A percentile compares a stretch with the other conserved stretches of the same genome.
phyloP scores from a whole-genome alignment of 2,113 vertebrate species.

The Gallinago undulata region DNA sequence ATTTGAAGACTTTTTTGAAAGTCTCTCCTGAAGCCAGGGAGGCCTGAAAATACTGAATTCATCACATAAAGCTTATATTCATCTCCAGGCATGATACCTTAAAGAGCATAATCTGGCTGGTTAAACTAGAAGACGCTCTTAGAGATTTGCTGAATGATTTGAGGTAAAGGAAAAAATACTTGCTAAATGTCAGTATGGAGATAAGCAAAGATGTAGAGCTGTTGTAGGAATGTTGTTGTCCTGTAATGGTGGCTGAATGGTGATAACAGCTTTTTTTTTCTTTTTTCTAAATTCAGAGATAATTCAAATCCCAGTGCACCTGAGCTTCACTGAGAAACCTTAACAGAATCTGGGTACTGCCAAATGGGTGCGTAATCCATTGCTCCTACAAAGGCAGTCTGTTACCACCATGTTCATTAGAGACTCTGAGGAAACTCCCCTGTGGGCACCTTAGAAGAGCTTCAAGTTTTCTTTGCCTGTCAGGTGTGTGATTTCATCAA shows the following conservation, averaged over 20 bases:
- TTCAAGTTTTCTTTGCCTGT: neutral
- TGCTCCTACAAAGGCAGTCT: neutral
- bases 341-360: neutral
- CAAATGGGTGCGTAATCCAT: no score
- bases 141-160: neutral
- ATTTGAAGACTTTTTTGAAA: neutral
- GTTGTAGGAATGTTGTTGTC: neutral
- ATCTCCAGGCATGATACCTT: neutral
- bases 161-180: neutral
- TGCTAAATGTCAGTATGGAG: neutral
- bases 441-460: neutral
- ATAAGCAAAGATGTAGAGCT: neutral
- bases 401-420: accelerated
- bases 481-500: neutral
- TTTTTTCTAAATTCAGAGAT: neutral
- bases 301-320: neutral
- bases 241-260: neutral
- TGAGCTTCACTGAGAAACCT: neutral
- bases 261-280: neutral
- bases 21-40: neutral
- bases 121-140: neutral
- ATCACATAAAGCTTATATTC: neutral
- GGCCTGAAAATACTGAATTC: neutral
- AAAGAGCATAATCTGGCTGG: neutral
- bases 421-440: neutral